Evolutionary conservation across 2,113 vertebrate species (phyloP).

Genomic region (Trogon surrucura): DNA sequence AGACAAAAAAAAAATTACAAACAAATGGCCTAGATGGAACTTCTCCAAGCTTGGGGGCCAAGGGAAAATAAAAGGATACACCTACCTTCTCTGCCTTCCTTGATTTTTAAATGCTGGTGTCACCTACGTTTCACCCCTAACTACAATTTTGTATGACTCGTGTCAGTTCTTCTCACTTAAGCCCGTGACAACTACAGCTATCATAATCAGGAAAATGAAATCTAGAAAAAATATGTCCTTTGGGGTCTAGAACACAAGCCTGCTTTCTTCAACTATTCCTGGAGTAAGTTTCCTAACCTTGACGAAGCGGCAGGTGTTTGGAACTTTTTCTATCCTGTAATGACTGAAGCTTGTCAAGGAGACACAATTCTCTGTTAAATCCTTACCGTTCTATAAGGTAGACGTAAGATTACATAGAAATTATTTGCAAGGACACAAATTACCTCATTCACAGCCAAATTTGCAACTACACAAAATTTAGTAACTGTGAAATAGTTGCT

Average conservation of each 20-base stretch:
- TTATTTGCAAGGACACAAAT: neutral
- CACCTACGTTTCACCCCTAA: neutral
- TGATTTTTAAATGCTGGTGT: neutral
- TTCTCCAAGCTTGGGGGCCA: neutral
- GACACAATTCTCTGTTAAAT: neutral
- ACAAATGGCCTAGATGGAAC: neutral
- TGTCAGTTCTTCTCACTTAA: neutral
- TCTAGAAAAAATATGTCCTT: neutral
- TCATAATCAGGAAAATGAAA: neutral
- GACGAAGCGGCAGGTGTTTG: neutral
- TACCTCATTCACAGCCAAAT: neutral
- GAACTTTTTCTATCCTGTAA: neutral
- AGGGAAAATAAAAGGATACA: neutral
- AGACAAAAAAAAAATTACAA: neutral
- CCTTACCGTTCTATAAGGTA: neutral
- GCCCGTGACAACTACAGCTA: neutral
- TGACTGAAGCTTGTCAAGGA: neutral
- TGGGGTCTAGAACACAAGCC: neutral
- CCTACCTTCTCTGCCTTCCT: neutral
- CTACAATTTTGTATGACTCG: neutral
- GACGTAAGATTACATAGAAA: neutral
- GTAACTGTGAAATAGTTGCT: neutral
- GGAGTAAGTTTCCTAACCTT: neutral
- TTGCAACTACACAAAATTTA: neutral
- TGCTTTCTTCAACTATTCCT: neutral